Conservation (phyloP, 2,888 invertebrate species). For the Synanthedon vespiformis region DNA sequence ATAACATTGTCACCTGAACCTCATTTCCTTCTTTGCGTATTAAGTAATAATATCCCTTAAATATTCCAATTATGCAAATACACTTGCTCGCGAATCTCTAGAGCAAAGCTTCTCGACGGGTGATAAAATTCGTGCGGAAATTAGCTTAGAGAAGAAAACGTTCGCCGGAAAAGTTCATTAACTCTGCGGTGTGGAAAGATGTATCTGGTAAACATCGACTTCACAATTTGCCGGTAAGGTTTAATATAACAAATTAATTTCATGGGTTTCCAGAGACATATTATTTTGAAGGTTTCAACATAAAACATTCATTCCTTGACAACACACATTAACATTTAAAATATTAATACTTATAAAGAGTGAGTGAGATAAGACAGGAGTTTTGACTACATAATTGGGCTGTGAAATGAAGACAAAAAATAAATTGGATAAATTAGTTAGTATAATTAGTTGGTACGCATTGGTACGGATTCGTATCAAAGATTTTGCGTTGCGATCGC, state of each 20-base stretch:
- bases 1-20: slow-evolving; percentile 1
- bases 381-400: too few relatives aligned
- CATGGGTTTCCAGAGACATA: too few relatives aligned
- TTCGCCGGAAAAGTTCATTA: slow-evolving; percentile 23
- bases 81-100: slow-evolving; percentile 4
- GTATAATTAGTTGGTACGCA: too few relatives aligned
- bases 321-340: too few relatives aligned
- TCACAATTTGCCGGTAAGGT: neutral
- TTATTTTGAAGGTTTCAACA: too few relatives aligned
- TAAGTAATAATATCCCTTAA: neutral
- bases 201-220: slow-evolving; percentile 9
- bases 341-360: too few relatives aligned
- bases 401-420: too few relatives aligned
- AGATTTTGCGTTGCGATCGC: too few relatives aligned
- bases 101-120: slow-evolving; percentile 15
- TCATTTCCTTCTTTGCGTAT: slow-evolving; percentile 2
- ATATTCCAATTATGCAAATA: slow-evolving; percentile 14
- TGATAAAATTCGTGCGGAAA: slow-evolving; percentile 25
- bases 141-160: slow-evolving; percentile 17
- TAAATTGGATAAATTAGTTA: too few relatives aligned
- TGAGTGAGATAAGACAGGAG: too few relatives aligned
- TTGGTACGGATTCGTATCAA: too few relatives aligned
- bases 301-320: too few relatives aligned
- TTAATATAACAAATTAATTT: neutral
- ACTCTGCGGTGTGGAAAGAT: slow-evolving; percentile 10